Evolutionary conservation across 64 coral and sea anemone genomes (phyloP).

Genomic region (Exaiptasia diaphana): DNA sequence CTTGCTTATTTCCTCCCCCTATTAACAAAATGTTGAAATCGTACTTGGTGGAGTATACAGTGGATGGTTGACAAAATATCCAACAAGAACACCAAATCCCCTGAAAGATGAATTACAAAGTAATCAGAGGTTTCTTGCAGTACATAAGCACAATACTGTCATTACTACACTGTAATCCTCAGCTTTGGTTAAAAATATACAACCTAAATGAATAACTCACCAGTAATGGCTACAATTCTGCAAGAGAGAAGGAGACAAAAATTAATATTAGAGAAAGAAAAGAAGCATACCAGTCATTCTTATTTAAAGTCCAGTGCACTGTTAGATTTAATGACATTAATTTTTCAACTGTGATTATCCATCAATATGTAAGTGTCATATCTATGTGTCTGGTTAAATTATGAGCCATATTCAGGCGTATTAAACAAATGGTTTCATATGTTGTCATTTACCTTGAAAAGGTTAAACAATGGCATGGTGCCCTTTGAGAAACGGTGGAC

Average conservation of each 20-base stretch:
- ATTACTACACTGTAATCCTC: too few relatives aligned
- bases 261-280: too few relatives aligned
- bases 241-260: conserved; percentile 7
- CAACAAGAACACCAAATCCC: conserved; percentile 58
- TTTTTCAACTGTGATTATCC: too few relatives aligned
- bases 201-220: conserved; percentile 40
- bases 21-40: not conserved
- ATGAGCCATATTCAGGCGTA: not conserved
- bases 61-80: conserved; percentile 72
- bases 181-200: not conserved
- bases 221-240: conserved; percentile 87
- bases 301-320: too few relatives aligned
- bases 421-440: not conserved
- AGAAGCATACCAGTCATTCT: too few relatives aligned
- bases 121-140: not conserved
- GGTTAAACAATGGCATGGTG: conserved; percentile 88
- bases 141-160: not conserved
- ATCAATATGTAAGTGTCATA: not conserved
- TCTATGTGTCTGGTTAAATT: too few relatives aligned
- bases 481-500: conserved; percentile 86
- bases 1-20: not conserved
- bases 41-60: conserved; percentile 67
- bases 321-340: too few relatives aligned
- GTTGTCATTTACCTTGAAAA: conserved; percentile 83
- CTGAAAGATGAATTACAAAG: not conserved